These are phyloP conservation scores for Apamea epomidion DNA, from an alignment of 2,888 invertebrate species.

Conservation along the genomic window DNA sequence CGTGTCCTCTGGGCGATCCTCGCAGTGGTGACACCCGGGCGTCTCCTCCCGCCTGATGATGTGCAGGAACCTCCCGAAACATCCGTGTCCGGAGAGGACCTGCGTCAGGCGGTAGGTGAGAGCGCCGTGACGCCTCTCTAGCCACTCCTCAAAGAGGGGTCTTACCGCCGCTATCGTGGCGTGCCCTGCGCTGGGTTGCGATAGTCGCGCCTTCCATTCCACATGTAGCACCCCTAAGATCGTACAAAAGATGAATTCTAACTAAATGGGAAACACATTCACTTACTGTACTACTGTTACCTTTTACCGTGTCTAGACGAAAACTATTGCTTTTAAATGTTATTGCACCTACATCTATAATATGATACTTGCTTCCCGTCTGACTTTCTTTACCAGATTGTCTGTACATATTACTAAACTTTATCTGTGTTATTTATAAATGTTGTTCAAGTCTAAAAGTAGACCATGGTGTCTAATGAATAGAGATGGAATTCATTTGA, in stretches of 20 bases:
- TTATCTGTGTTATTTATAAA: slow-evolving; percentile 38
- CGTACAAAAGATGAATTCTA: slow-evolving; percentile 27
- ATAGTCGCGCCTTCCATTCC: too few species aligned
- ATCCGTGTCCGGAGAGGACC: too few species aligned
- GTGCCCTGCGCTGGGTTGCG: too few species aligned
- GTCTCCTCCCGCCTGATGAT: too few species aligned
- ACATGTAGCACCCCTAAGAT: not conserved
- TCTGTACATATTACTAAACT: slow-evolving; percentile 43
- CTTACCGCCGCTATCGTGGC: too few species aligned
- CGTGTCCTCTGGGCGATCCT: too few species aligned
- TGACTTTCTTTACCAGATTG: slow-evolving; percentile 53
- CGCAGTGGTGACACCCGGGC: too few species aligned
- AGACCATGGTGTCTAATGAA: slow-evolving; percentile 9
- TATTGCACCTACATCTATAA: not conserved
- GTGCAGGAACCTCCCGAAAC: too few species aligned
- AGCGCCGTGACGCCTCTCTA: too few species aligned
- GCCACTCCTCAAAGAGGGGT: too few species aligned
- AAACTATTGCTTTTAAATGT: slow-evolving; percentile 9
- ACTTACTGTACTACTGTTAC: not conserved
- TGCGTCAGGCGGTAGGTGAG: too few species aligned
- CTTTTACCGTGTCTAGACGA: slow-evolving; percentile 39
- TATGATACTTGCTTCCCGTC: slow-evolving; percentile 23
- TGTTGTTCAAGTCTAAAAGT: slow-evolving; percentile 6
- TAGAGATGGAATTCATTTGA: slow-evolving; percentile 18
- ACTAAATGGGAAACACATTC: slow-evolving; percentile 3